Evolutionary conservation across 2,113 vertebrate species (phyloP), one percentile per base, ranked within the genome.

Genomic region (Gasterosteus nipponicus): DNA sequence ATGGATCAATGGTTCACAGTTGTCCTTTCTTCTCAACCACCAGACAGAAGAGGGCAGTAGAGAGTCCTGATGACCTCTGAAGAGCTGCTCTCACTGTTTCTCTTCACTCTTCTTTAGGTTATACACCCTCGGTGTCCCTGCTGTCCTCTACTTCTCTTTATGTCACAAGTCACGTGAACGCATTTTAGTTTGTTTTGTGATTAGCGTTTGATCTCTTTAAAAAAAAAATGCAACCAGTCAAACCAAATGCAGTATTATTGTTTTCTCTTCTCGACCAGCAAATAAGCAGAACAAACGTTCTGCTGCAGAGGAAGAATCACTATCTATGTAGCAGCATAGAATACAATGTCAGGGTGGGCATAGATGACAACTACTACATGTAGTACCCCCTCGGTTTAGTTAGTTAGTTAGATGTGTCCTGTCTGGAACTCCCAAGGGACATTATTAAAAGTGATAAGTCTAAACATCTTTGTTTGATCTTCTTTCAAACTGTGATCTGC

Each of bases 31-130:
- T 5, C 5, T 9, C 0, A 56, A 73, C 0, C 7, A 3, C n/a
- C 60, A 33, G 49, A 79, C 83, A 78, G 78, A n/a, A 81, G 78
- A 80, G 58, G 79, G 84, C 73, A 71, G 81, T 77, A 78, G 67
- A 72, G 78, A 81, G 58, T 29, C 0, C n/a, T 75, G 26, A 41
- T 44, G 29, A 29, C 57, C n/a, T 68, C 12, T 69, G 53, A 59
- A 12, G 46, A 35, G 53, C 29, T 59, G 16, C 29, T n/a, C 49
- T 51, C 33, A 51, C 10, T 46, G 19, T 33, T 58, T 22, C 15
- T 18, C 7, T 51, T 49, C 46, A 47, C 3, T 47, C 3, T 47
- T 5, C 5, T 16, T 42, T 42, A 42, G 5, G 44, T 46, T 49
- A 35, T 0, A 7, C 38, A n/a, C 64, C 14, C 7, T 26, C 1